Evolutionary conservation across 2,797 vertebrate genomes (phyloP).

Genomic region (Enoplosus armatus): DNA sequence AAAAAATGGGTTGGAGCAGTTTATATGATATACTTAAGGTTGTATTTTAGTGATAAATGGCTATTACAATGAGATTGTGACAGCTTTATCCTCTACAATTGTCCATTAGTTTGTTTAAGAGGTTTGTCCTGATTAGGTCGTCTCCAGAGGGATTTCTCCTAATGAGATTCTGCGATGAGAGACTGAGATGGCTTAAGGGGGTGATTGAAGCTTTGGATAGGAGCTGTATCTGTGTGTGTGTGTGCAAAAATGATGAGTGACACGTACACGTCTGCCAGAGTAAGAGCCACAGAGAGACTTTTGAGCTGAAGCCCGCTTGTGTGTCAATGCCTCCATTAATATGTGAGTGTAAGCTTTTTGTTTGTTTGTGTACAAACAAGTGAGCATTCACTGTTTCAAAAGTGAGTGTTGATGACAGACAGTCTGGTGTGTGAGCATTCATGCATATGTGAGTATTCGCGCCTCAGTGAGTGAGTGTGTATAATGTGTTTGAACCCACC

Average conservation of each 20-base stretch:
- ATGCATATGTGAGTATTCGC: constrained; percentile 45
- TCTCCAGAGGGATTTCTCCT: constrained; percentile 38
- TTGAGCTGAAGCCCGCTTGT: constrained; percentile 5
- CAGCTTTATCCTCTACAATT: constrained; percentile 35
- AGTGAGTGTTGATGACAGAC: constrained; percentile 16
- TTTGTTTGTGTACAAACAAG: constrained; percentile 42
- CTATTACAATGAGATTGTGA: constrained; percentile 8
- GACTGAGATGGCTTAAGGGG: constrained; percentile 42
- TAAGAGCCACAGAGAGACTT: constrained; percentile 1
- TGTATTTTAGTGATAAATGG: constrained; percentile 22
- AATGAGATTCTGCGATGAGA: constrained; percentile 53
- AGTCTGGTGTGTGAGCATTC: constrained; percentile 39
- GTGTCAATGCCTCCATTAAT: constrained; percentile 15
- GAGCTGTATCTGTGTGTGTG: constrained; percentile 7
- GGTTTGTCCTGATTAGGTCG: constrained; percentile 47
- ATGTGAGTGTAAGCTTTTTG: constrained; percentile 1
- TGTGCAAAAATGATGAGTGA: constrained; percentile 22
- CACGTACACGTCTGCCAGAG: neutral
- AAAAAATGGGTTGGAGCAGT: neutral
- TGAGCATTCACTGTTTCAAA: constrained; percentile 29
- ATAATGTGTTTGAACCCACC: constrained; percentile 40
- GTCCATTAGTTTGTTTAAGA: constrained; percentile 54
- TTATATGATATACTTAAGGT: constrained; percentile 3
- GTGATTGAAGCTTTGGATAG: constrained; percentile 39
- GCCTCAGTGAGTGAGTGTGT: constrained; percentile 25